Percentiles rank a stretch among this genome's conserved stretches.
Evolutionary conservation across 2,797 vertebrate genomes (phyloP).

Genomic region (Cryptoprocta ferox): DNA sequence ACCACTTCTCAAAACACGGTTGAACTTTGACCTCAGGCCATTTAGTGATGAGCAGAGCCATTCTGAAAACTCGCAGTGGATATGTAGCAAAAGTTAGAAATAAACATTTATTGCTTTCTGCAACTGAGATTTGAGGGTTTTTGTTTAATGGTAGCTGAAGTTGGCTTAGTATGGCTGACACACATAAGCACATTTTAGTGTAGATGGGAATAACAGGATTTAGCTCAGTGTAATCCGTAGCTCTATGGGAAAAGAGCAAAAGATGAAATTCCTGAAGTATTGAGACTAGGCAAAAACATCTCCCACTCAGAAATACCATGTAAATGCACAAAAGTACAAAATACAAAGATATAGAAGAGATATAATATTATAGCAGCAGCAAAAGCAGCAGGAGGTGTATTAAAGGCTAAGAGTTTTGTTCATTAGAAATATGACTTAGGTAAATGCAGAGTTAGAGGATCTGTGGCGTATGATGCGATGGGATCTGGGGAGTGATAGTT

Average conservation of each 20-base stretch:
- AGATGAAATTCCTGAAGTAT: constrained; percentile 34
- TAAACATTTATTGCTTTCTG: constrained; percentile 30
- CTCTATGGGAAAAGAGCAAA: constrained; percentile 45
- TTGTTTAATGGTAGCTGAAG: not conserved
- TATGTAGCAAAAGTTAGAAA: constrained; percentile 26
- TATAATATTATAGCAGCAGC: too few relatives aligned
- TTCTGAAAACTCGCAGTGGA: not conserved
- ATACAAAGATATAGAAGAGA: too few relatives aligned
- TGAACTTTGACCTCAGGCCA: not conserved
- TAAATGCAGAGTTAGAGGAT: constrained; percentile 49
- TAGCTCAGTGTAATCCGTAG: not conserved
- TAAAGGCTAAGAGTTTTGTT: constrained; percentile 52
- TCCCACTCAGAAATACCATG: constrained; percentile 43
- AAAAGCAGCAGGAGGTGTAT: too few relatives aligned
- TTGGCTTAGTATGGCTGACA: not conserved
- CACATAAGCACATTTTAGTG: not conserved
- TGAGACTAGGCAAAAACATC: constrained; percentile 50
- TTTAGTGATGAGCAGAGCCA: not conserved
- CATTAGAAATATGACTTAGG: constrained; percentile 52
- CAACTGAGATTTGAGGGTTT: not conserved
- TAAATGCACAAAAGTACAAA: constrained; percentile 60
- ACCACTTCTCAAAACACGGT: not conserved
- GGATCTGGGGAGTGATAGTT: not conserved
- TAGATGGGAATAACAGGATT: not conserved
- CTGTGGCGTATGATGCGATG: constrained; percentile 11